phyloP scores from a whole-genome alignment of 2,888 invertebrate genomes.

The Germaria angustata region DNA sequence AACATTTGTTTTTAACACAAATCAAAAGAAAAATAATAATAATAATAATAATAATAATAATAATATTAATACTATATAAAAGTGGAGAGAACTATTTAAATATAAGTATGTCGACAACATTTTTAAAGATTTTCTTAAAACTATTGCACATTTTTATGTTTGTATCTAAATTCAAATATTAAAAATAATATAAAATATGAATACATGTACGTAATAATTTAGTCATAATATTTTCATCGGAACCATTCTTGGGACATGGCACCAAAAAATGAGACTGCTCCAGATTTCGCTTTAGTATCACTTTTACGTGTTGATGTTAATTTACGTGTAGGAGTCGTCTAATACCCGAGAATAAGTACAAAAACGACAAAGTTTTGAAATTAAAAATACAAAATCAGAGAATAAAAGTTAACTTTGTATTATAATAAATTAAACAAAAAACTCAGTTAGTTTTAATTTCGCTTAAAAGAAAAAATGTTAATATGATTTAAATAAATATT shows the following conservation, averaged over 20 bases:
- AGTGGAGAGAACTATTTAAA: constrained; percentile 1
- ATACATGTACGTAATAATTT: neutral
- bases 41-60: no score
- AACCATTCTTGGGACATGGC: constrained; percentile 93
- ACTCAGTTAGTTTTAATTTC: neutral
- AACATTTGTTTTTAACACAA: neutral
- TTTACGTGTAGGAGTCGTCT: constrained; percentile 72
- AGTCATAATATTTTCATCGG: constrained; percentile 76
- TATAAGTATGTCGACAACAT: constrained; percentile 37
- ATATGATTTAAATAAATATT: no score
- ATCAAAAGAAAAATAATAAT: no score
- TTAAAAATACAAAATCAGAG: neutral
- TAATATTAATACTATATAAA: constrained; percentile 36
- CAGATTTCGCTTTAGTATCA: constrained; percentile 82
- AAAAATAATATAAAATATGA: no score
- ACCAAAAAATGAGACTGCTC: constrained; percentile 90
- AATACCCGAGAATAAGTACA: neutral
- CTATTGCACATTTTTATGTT: neutral
- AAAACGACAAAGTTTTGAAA: neutral
- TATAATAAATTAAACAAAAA: neutral
- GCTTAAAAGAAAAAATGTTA: neutral
- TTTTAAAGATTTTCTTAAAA: constrained; percentile 5
- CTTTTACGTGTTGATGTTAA: constrained; percentile 65
- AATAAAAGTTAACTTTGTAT: neutral
- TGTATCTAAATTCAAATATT: neutral